Conservation (phyloP, 2,797 vertebrate genomes). For the Orientallactaga sibirica region DNA sequence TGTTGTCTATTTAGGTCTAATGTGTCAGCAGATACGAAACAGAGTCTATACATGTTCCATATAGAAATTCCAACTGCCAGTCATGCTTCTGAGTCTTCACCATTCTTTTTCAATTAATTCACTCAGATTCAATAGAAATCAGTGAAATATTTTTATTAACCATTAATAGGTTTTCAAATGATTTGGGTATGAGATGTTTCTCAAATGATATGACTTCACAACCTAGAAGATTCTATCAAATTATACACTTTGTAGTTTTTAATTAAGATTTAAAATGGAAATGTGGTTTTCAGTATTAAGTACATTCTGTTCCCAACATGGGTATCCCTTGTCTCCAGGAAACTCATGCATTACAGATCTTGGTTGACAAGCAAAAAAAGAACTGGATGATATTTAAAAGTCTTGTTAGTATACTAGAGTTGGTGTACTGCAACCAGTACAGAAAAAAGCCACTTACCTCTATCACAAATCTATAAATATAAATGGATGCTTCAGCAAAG, state of each 20-base stretch:
- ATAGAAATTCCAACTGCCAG: conserved; percentile 34
- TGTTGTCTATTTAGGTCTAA: conserved; percentile 38
- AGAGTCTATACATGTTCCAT: not conserved
- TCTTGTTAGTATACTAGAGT: not conserved
- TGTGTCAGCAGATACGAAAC: not conserved
- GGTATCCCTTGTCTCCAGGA: not conserved
- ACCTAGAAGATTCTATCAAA: conserved; percentile 14
- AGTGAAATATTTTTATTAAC: not conserved
- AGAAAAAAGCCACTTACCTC: not conserved
- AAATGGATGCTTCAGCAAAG: not conserved
- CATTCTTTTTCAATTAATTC: conserved; percentile 36
- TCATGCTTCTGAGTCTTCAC: not conserved
- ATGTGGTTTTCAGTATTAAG: not conserved
- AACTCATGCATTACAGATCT: not conserved
- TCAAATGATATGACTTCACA: not conserved
- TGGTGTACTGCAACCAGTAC: too few species aligned
- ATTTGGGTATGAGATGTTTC: not conserved
- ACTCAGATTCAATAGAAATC: not conserved
- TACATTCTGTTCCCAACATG: not conserved
- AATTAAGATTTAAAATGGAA: not conserved
- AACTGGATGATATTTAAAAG: not conserved
- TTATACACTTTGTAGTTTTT: not conserved
- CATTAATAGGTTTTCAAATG: not conserved
- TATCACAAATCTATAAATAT: not conserved
- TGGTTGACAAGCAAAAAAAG: not conserved